Evolutionary conservation across 2,797 vertebrate genomes (phyloP).

Genomic region (Tamandua tetradactyla): DNA sequence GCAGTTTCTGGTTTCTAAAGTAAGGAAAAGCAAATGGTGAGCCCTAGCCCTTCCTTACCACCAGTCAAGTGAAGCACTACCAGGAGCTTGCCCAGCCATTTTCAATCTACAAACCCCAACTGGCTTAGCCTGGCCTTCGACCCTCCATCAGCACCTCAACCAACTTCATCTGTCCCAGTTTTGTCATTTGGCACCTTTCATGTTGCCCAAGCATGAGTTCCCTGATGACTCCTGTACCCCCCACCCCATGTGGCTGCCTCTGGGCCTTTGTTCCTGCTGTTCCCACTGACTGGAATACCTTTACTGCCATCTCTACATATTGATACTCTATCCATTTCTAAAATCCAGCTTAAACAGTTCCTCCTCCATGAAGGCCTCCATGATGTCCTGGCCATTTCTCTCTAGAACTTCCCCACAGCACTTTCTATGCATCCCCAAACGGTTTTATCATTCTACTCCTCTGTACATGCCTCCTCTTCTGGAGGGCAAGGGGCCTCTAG

Average conservation of each 20-base stretch:
- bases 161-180: not conserved
- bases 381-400: not conserved
- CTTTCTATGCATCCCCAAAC: not conserved
- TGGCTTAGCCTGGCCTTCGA: not conserved
- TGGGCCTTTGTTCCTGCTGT: not conserved
- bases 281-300: not conserved
- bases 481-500: not conserved
- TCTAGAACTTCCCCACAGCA: not conserved
- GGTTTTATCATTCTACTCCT: not conserved
- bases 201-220: not conserved
- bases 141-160: not conserved
- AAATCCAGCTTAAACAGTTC: not conserved
- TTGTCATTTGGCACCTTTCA: not conserved
- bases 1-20: slow-evolving; percentile 60
- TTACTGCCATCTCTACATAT: not conserved
- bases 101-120: not conserved
- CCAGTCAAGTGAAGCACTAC: not conserved
- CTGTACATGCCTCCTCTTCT: not conserved
- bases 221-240: not conserved
- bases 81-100: not conserved
- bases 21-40: not conserved
- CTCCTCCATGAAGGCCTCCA: not conserved
- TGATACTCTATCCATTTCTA: not conserved
- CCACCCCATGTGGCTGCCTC: not conserved
- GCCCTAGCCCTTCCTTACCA: not conserved